A percentile compares a stretch with the other conserved stretches of the same genome.
These are phyloP conservation scores for Physella acuta DNA, from an alignment of 1,140 invertebrate genomes.

Conservation along the genomic window DNA sequence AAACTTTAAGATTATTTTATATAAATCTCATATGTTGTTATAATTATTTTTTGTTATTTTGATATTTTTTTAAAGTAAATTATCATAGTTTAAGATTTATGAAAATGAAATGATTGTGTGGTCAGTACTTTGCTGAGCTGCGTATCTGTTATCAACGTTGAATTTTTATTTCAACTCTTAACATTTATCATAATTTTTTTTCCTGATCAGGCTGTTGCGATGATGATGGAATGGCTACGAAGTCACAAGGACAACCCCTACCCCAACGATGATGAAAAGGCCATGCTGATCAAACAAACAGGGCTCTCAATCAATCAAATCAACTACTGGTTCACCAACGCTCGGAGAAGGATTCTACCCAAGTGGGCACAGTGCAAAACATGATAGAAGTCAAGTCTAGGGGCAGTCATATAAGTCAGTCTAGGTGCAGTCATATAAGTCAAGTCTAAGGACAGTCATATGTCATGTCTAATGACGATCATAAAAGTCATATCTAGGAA, in stretches of 20 bases:
- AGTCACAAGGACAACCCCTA: conserved; percentile 62
- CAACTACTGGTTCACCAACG: conserved; percentile 99
- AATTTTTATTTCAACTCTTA: not conserved
- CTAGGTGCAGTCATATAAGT: no score
- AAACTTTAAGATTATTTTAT: no score
- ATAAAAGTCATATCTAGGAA: no score
- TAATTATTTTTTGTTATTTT: no score
- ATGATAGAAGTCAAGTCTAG: not conserved
- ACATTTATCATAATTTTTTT: not conserved
- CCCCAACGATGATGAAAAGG: conserved; percentile 62
- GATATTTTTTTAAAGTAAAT: no score
- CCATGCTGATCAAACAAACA: conserved; percentile 59
- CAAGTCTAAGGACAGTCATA: no score
- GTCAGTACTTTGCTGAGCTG: no score
- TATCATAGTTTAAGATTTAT: no score
- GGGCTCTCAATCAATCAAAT: conserved; percentile 61
- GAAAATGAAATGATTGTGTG: no score
- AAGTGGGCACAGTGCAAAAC: conserved; percentile 51
- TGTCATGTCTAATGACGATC: no score
- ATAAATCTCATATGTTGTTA: no score
- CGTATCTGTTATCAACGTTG: not conserved
- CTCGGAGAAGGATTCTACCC: conserved; percentile 62
- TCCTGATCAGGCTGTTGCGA: conserved; percentile 50
- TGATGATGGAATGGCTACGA: conserved; percentile 60
- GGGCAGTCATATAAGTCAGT: no score